Evolutionary conservation across 2,113 vertebrate genomes (phyloP), one percentile per base, ranked within the genome.

Genomic region (Tamias sibiricus): DNA sequence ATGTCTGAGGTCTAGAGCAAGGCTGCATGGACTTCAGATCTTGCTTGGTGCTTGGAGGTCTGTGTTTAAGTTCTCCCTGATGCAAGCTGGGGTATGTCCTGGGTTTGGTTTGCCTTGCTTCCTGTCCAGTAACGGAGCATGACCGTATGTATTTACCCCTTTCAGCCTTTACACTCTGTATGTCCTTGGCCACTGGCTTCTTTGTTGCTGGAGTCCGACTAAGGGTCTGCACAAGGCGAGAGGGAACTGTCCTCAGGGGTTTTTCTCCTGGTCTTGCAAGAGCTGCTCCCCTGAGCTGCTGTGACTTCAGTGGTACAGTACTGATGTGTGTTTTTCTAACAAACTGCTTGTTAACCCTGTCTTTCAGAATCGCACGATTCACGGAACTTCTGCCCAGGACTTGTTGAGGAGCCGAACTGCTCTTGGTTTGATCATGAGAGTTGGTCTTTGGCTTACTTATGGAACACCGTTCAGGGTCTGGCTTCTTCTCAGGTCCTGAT

Each of bases 181-280:
- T 52, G 40, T 87, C 87, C 32, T 91, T 97, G 86, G 32, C 13
- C 14, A 10, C 68, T 66, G 81, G 0, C 4, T 91, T 98, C 79
- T 94, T 95, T 17, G 19, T 62, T 12, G 72, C 69, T 42, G n/a
- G 82, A 92, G 44, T 19, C 47, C 79, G 62, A 83, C 87, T 84
- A 66, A 68, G 16, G 66, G 87, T 24, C 28, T 85, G 91, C 54
- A 71, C 40, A 16, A 47, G 37, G 6, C 0, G 7, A 75, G 81
- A 83, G 3, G 82, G 68, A 52, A 93, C 75, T 37, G 42, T 40
- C 0, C 2, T 95, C 8, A 14, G 10, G 59, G 13, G 4, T 42
- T 92, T 96, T 68, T 4, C 49, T 26, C 11, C 94, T 59, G 26
- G 57, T 42, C 71, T 98, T 64, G 76, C 40, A 71, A 82, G 72